Conservation (phyloP, 2,113 vertebrate genomes). For the Tragelaphus strepsiceros region DNA sequence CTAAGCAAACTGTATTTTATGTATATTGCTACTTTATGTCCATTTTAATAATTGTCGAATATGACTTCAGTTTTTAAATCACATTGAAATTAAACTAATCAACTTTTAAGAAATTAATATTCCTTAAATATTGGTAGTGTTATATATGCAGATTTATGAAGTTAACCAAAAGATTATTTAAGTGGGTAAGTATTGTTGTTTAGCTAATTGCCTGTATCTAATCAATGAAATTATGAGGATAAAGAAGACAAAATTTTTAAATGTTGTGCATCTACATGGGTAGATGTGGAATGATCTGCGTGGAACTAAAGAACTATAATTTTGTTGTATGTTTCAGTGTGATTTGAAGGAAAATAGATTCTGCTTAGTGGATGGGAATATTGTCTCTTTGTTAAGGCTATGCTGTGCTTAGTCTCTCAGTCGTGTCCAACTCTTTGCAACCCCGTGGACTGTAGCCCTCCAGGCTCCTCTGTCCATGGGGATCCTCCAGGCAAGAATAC, state of each 20-base stretch:
- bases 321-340: neutral
- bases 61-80: conserved; percentile 71
- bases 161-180: conserved; percentile 74
- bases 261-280: neutral
- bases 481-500: neutral
- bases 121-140: conserved; percentile 69
- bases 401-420: neutral
- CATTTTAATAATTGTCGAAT: neutral
- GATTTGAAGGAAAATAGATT: neutral
- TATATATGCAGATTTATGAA: conserved; percentile 66
- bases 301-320: neutral
- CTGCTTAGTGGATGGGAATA: neutral
- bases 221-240: neutral
- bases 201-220: conserved; percentile 57
- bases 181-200: conserved; percentile 59
- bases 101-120: conserved; percentile 74
- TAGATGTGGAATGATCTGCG: neutral
- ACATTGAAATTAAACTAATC: conserved; percentile 54
- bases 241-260: neutral
- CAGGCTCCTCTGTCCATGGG: neutral
- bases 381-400: neutral
- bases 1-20: neutral
- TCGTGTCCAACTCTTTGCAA: neutral
- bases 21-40: neutral
- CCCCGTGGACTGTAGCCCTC: neutral